Evolutionary conservation across 2,797 vertebrate genomes (phyloP), one percentile per base, ranked within the genome.

Genomic region (Syndactyla subalaris): DNA sequence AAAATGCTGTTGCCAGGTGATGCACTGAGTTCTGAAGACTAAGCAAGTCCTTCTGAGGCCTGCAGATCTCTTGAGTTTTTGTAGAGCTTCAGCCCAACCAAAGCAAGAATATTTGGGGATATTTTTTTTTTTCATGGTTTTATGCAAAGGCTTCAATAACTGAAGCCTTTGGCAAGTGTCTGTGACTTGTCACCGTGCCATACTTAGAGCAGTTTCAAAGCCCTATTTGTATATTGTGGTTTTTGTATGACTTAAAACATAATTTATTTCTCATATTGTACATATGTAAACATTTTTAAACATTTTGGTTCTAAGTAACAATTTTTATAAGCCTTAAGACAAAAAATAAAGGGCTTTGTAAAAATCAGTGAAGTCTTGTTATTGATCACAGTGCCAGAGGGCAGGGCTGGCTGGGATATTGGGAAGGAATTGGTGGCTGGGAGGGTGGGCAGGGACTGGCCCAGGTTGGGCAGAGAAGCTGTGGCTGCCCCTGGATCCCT

Each of bases 181-280:
- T 78, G 84, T 54, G 66, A 93, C 71, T 91, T 91, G 86, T 95
- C 86, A 74, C 77, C 41, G 10, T 88, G 86, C 92, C 91, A 55
- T 92, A 85, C 89, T 92, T 96, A 81, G 51, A 93, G 83, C 88
- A 74, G 68, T 72, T 87, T 91, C 82, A 75, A 97, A 97, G 93
- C 85, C 92, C 94, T 97, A 46, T 97, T 93, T 98, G 96, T 98
- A 98, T 97, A 98, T 97, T 89, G 87, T 70, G 96, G 85, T 93
- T 96, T 97, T 97, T 98, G 85, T 97, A 97, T 75, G 91, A 91
- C 94, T 89, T 95, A 78, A 93, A 95, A 70, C 27, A 43, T 95
- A 97, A 98, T 98, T 98, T 98, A 98, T 98, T 98, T 97, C 93
- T 97, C 51, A 58, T 97, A 86, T 58, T 97, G 95, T 98, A 96